A percentile compares a stretch with the other conserved stretches of the same genome.
Evolutionary conservation across 2,113 vertebrate genomes (phyloP).

Genomic region (Halcyon malimbica): DNA sequence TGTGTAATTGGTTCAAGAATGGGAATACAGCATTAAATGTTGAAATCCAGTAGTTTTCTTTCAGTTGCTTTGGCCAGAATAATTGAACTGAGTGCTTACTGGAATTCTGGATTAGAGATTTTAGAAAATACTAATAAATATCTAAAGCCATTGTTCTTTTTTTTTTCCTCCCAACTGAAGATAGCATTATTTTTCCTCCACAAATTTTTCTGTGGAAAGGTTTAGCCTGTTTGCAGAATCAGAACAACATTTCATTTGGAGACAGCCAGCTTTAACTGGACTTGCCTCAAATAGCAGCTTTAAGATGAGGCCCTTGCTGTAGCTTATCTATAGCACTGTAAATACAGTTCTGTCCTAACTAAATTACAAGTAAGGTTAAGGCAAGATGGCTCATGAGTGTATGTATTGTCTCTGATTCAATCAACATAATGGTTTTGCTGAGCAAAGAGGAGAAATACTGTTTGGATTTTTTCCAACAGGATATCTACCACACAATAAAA

Average conservation of each 20-base stretch:
- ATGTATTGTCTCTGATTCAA: background rate
- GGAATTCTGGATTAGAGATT: background rate
- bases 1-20: background rate
- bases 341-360: background rate
- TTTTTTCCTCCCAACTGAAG: background rate
- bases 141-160: background rate
- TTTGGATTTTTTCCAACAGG: slow-evolving; percentile 22
- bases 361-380: background rate
- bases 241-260: background rate
- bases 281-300: background rate
- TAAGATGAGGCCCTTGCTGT: background rate
- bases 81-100: background rate
- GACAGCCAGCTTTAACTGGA: background rate
- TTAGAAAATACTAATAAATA: background rate
- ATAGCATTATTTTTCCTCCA: background rate
- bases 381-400: background rate
- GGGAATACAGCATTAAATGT: background rate
- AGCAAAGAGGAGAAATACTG: slow-evolving; percentile 17
- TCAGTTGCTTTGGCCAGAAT: background rate
- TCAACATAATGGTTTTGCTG: slow-evolving; percentile 8
- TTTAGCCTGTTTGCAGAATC: background rate
- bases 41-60: background rate
- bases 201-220: background rate
- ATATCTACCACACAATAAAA: background rate
- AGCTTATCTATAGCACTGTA: background rate